These are phyloP conservation scores for Caenorhabditis sp. DNA, from an alignment of 2,888 invertebrate genomes.

Conservation along the genomic window DNA sequence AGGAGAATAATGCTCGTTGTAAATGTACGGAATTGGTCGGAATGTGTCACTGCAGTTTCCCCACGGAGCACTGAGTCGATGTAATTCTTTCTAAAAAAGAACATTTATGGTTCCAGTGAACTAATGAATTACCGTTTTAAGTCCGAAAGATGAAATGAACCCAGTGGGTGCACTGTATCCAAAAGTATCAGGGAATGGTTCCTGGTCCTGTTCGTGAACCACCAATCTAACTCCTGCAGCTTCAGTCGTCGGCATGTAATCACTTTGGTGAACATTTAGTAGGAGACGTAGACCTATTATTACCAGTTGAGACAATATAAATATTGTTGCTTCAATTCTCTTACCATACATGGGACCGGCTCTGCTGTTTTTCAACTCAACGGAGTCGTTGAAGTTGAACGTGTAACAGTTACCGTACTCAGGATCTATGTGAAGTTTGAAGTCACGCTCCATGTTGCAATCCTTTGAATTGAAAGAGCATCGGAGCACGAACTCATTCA, in stretches of 20 bases:
- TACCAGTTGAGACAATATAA: no score
- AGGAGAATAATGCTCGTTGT: constrained; percentile 78
- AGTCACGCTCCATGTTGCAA: constrained; percentile 76
- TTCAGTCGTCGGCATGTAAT: constrained; percentile 79
- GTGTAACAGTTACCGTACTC: constrained; percentile 79
- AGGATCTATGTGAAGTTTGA: constrained; percentile 78
- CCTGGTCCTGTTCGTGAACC: constrained; percentile 76
- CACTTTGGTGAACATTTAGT: constrained; percentile 78
- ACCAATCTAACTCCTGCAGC: constrained; percentile 76
- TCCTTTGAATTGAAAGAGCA: constrained; percentile 79
- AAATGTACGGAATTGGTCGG: constrained; percentile 77
- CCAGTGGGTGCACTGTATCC: constrained; percentile 79
- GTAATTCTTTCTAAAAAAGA: constrained; percentile 73
- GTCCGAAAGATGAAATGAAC: constrained; percentile 78
- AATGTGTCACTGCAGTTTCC: constrained; percentile 77
- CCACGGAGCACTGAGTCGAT: constrained; percentile 77
- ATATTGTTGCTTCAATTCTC: no score
- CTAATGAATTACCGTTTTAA: constrained; percentile 74
- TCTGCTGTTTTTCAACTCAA: constrained; percentile 74
- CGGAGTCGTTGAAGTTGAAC: constrained; percentile 79
- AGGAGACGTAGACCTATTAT: constrained; percentile 77
- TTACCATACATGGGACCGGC: constrained; percentile 75
- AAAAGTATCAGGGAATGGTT: constrained; percentile 79
- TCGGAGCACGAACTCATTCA: constrained; percentile 78
- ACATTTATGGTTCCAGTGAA: background rate